A percentile compares a stretch with the other conserved stretches of the same genome.
These are phyloP conservation scores for Momotus momota DNA, from an alignment of 2,797 vertebrate genomes.

Conservation along the genomic window DNA sequence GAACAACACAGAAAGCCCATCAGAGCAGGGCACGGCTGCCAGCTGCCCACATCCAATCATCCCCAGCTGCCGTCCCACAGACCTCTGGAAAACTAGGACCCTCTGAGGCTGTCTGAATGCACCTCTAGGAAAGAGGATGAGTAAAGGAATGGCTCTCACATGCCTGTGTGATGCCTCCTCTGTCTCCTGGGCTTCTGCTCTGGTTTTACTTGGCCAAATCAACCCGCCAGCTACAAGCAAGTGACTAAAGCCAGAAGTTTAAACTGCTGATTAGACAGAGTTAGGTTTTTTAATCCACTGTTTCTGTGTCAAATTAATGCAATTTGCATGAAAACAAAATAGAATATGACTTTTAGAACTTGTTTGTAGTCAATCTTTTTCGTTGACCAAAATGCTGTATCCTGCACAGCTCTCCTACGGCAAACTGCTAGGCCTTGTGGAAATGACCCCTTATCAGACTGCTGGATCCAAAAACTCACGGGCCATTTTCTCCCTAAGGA, in stretches of 20 bases:
- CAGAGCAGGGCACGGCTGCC: neutral
- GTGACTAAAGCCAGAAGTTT: neutral
- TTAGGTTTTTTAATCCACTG: neutral
- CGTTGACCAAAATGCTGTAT: neutral
- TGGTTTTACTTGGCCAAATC: neutral
- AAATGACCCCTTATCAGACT: neutral
- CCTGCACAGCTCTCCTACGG: neutral
- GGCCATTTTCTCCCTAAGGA: neutral
- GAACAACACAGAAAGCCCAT: neutral
- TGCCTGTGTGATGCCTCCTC: neutral
- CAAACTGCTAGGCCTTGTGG: neutral
- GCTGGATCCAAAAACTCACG: neutral
- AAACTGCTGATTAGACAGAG: neutral
- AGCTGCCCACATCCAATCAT: neutral
- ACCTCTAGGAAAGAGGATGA: neutral
- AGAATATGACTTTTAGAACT: neutral
- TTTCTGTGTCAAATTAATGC: neutral
- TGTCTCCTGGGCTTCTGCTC: neutral
- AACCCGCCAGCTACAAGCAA: neutral
- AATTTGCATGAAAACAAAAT: neutral
- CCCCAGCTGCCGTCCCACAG: accelerated
- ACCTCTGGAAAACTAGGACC: accelerated
- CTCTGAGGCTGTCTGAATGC: neutral
- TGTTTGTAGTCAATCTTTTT: neutral
- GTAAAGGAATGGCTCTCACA: neutral